A percentile compares a stretch with the other conserved stretches of the same genome.
Evolutionary conservation across 2,888 invertebrate genomes (phyloP).

Genomic region (Mimumesa dahlbomi): DNA sequence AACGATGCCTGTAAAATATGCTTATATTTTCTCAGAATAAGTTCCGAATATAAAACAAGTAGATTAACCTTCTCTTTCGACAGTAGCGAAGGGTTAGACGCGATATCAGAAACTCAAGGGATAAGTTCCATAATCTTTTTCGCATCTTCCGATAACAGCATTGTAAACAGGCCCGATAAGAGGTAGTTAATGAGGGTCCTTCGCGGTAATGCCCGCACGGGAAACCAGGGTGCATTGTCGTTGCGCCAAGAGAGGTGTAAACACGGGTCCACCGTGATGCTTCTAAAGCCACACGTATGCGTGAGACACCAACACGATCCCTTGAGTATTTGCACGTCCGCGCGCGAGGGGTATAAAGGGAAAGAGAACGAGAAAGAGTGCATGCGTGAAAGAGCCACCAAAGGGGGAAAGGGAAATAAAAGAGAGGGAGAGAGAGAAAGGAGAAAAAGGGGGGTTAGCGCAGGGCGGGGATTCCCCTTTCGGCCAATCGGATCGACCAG

Average conservation of each 20-base stretch:
- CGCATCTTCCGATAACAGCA: constrained; percentile 16
- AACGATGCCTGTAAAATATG: too few species aligned
- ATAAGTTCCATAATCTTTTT: too few species aligned
- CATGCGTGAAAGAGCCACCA: background rate
- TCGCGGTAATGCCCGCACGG: background rate
- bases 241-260: constrained; percentile 39
- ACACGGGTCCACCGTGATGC: constrained; percentile 18
- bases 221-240: constrained; percentile 16
- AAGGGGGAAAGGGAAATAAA: constrained; percentile 28
- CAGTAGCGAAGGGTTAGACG: too few species aligned
- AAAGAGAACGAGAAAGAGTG: background rate
- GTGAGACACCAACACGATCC: constrained; percentile 14
- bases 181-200: constrained; percentile 20
- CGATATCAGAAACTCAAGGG: too few species aligned
- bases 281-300: background rate
- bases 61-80: too few species aligned
- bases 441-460: constrained; percentile 14
- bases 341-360: background rate
- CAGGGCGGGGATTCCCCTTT: constrained; percentile 74
- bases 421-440: background rate
- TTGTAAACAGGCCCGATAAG: constrained; percentile 12
- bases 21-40: too few species aligned
- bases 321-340: constrained; percentile 6
- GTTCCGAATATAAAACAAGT: too few species aligned
- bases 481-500: constrained; percentile 74